Conservation (phyloP, 2,113 vertebrate genomes). For the Saimiri boliviensis region DNA sequence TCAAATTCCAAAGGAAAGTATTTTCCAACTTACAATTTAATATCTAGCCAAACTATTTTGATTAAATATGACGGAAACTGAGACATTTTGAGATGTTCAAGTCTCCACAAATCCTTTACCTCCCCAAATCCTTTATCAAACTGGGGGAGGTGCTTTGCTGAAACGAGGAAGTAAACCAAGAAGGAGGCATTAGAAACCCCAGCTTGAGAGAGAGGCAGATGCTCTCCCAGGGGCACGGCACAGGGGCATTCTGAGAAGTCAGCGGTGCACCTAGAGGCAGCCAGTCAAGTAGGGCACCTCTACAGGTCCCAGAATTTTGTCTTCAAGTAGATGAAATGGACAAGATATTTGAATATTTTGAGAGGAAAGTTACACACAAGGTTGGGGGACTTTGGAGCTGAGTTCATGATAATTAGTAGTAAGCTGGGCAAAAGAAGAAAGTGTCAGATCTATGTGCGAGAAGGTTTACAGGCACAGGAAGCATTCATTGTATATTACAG, state of each 20-base stretch:
- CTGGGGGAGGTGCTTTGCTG: not conserved
- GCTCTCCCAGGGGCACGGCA: not conserved
- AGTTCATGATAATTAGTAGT: not conserved
- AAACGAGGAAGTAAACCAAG: not conserved
- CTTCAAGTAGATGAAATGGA: not conserved
- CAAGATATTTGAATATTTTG: not conserved
- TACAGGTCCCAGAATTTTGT: not conserved
- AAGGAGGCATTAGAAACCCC: not conserved
- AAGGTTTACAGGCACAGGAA: not conserved
- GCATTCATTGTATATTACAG: not conserved
- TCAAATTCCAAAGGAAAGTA: not conserved
- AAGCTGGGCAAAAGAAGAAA: not conserved
- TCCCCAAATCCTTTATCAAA: not conserved
- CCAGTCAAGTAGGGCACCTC: not conserved
- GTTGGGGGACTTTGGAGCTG: not conserved
- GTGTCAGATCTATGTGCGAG: not conserved
- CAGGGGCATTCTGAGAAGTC: not conserved
- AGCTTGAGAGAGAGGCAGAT: not conserved
- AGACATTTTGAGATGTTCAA: not conserved
- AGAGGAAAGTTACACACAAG: not conserved
- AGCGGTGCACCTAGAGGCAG: not conserved
- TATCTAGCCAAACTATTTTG: not conserved
- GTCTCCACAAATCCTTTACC: not conserved
- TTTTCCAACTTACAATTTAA: not conserved
- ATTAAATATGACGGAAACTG: not conserved